Conservation (phyloP, 2,888 invertebrate genomes). For the Catocala fraxini region DNA sequence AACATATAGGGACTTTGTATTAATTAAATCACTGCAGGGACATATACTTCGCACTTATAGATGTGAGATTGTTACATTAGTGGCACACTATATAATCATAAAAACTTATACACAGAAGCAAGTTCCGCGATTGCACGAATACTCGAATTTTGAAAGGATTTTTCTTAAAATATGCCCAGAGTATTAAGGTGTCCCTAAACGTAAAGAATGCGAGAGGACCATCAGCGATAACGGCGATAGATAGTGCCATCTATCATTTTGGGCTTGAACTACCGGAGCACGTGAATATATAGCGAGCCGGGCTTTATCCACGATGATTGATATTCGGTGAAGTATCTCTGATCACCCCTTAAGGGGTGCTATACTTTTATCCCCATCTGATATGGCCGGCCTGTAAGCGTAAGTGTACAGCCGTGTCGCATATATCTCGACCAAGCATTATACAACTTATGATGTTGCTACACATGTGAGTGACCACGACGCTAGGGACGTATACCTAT, state of each 20-base stretch:
- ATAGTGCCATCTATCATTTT: constrained; percentile 40
- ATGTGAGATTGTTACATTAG: constrained; percentile 3
- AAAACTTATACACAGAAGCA: neutral
- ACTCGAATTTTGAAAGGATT: neutral
- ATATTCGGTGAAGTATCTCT: constrained; percentile 32
- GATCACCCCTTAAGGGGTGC: constrained; percentile 17
- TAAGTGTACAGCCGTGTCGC: neutral
- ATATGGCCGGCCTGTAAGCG: constrained; percentile 8
- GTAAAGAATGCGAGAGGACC: constrained; percentile 15
- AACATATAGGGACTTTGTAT: neutral
- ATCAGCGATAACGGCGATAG: constrained; percentile 27
- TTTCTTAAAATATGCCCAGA: neutral
- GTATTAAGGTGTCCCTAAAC: constrained; percentile 11
- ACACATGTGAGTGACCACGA: constrained; percentile 13
- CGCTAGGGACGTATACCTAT: constrained; percentile 3
- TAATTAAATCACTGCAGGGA: neutral
- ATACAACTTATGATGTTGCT: neutral
- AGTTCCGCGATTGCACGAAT: neutral
- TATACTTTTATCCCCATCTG: constrained; percentile 16
- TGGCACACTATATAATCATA: too few species aligned
- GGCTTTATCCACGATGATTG: constrained; percentile 38
- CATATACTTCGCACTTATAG: neutral
- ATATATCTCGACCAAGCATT: neutral
- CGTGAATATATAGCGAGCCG: constrained; percentile 26
- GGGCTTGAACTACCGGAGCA: constrained; percentile 26